These are phyloP conservation scores for Melikaiella ostensackeni DNA, from an alignment of 2,888 invertebrate genomes.

Conservation along the genomic window DNA sequence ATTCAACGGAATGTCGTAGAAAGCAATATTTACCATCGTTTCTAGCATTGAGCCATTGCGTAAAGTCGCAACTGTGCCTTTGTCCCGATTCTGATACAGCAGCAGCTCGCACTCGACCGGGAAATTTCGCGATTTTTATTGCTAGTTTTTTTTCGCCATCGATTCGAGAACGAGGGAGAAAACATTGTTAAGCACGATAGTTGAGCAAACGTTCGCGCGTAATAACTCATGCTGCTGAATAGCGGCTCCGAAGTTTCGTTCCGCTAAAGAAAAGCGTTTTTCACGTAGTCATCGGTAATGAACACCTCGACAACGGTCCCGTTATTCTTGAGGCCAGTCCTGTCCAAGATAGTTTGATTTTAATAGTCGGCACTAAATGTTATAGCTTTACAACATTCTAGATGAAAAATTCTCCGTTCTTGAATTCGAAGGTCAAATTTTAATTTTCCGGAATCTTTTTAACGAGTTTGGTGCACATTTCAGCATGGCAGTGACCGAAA, in stretches of 20 bases:
- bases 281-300: conserved; percentile 35
- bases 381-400: not conserved
- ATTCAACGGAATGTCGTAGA: conserved; percentile 21
- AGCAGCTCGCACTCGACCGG: conserved; percentile 12
- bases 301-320: conserved; percentile 39
- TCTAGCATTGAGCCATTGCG: conserved; percentile 15
- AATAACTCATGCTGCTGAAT: conserved; percentile 23
- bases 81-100: not conserved
- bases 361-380: conserved; percentile 32
- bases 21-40: conserved; percentile 25
- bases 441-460: not conserved
- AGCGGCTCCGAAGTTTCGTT: conserved; percentile 27
- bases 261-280: conserved; percentile 33
- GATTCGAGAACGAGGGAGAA: conserved; percentile 10
- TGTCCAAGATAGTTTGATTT: conserved; percentile 22
- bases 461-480: not conserved
- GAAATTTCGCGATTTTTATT: conserved; percentile 30
- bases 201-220: conserved; percentile 33
- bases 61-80: conserved; percentile 10
- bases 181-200: conserved; percentile 7
- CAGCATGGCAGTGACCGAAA: not conserved
- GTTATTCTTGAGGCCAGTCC: conserved; percentile 20
- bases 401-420: not conserved
- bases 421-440: not conserved
- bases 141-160: not conserved